Percentiles rank a stretch among this genome's conserved stretches.
Conservation (phyloP, 1,140 invertebrate species). For the Steinernema feltiae region DNA sequence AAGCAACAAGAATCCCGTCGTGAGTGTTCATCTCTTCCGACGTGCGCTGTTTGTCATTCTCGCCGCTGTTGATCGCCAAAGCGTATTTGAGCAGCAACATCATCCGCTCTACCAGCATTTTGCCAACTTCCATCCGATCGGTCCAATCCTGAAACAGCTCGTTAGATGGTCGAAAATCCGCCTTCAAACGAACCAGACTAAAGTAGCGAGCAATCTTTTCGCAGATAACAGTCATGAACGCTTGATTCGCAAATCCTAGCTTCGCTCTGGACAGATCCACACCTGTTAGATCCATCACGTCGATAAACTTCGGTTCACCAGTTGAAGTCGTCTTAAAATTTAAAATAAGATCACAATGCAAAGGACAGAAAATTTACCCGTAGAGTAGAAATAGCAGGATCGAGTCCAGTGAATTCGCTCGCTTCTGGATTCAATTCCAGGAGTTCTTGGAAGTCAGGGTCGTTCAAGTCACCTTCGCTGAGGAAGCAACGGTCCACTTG, state of each 20-base stretch:
- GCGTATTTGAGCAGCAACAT: conserved; percentile 76
- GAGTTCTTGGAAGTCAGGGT: too few relatives aligned
- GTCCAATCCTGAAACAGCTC: conserved; percentile 67
- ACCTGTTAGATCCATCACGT: conserved; percentile 87
- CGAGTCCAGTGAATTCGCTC: too few relatives aligned
- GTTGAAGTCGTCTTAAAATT: conserved; percentile 72
- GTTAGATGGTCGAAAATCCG: background rate
- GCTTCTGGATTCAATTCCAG: too few relatives aligned
- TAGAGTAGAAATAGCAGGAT: too few relatives aligned
- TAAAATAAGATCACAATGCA: too few relatives aligned
- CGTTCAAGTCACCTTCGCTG: too few relatives aligned
- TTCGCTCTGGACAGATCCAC: conserved; percentile 81
- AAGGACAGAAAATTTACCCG: too few relatives aligned
- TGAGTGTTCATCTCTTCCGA: conserved; percentile 23
- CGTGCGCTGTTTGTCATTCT: background rate
- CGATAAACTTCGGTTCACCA: conserved; percentile 84
- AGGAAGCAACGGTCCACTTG: too few relatives aligned
- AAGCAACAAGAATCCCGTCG: conserved; percentile 32
- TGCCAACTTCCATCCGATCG: conserved; percentile 79
- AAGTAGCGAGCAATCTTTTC: conserved; percentile 65
- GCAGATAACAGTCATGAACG: conserved; percentile 74
- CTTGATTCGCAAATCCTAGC: conserved; percentile 69
- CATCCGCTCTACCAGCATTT: conserved; percentile 80
- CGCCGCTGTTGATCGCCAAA: conserved; percentile 63
- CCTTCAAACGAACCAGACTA: background rate